Evolutionary conservation across 2,797 vertebrate genomes (phyloP).

Genomic region (Anguilla obscura): DNA sequence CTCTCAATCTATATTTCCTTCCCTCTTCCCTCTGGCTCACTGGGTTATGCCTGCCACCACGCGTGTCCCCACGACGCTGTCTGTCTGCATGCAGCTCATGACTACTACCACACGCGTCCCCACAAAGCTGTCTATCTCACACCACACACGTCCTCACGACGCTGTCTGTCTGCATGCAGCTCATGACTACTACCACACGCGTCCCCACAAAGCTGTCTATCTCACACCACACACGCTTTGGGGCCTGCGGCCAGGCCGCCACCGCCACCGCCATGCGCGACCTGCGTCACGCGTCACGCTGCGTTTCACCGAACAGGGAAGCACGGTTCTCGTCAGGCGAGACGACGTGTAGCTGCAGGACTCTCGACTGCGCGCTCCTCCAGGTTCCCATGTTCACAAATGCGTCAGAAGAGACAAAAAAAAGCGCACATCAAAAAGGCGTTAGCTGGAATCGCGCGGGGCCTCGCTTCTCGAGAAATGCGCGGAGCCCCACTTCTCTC

Average conservation of each 20-base stretch:
- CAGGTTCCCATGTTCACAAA: background rate
- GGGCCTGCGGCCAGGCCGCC: no score
- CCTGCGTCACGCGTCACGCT: background rate
- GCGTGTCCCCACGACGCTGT: no score
- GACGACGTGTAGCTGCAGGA: background rate
- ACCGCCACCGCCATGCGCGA: background rate
- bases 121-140: background rate
- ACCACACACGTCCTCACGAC: background rate
- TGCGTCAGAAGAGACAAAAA: background rate
- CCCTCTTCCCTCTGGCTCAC: no score
- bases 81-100: no score
- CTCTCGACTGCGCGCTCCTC: background rate
- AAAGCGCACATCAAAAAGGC: no score
- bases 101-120: background rate
- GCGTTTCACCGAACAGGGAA: background rate
- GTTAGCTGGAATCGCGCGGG: background rate
- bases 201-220: no score
- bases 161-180: background rate
- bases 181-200: background rate
- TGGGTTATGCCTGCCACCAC: no score
- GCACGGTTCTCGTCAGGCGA: background rate
- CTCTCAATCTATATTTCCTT: no score
- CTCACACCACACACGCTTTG: no score
- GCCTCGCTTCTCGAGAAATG: conserved; percentile 10
- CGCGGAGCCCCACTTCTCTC: background rate